phyloP scores from a whole-genome alignment of 1,140 invertebrate species.

The Prorops nasuta region DNA sequence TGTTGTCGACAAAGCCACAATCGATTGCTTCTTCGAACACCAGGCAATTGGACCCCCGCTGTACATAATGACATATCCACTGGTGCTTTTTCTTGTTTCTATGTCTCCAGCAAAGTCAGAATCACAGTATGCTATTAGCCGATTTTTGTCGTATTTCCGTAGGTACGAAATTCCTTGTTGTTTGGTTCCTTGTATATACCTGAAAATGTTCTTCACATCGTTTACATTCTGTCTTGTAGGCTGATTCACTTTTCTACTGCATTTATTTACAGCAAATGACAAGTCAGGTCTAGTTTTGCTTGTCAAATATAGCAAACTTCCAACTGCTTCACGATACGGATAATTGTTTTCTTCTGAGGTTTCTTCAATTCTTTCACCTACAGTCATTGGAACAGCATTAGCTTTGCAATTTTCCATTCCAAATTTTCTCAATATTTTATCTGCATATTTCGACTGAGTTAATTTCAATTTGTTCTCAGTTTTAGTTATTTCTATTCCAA shows the following conservation, averaged over 20 bases:
- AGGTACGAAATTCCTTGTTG: constrained; percentile 21
- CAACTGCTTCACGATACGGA: constrained; percentile 43
- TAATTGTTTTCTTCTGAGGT: constrained; percentile 2
- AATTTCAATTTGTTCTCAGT: constrained; percentile 17
- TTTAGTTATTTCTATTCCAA: constrained; percentile 37
- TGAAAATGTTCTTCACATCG: constrained; percentile 39
- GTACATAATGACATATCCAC: not conserved
- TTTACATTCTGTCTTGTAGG: constrained; percentile 37
- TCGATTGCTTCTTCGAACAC: not conserved
- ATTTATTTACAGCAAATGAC: constrained; percentile 35
- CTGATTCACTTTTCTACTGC: constrained; percentile 31
- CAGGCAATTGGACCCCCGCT: not conserved
- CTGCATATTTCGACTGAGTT: constrained; percentile 23
- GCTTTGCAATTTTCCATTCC: constrained; percentile 27
- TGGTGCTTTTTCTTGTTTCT: not conserved
- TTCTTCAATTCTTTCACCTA: constrained; percentile 7
- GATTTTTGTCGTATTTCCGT: constrained; percentile 2
- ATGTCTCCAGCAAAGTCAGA: not conserved
- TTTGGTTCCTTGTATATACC: constrained; percentile 49
- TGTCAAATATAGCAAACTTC: constrained; percentile 45
- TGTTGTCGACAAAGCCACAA: not conserved
- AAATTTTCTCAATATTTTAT: constrained; percentile 29
- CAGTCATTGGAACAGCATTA: constrained; percentile 29
- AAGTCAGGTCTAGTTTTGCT: constrained; percentile 49
- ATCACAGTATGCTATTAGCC: constrained; percentile 4